Evolutionary conservation across 1,140 invertebrate genomes (phyloP), one percentile per base, ranked within the genome.

Genomic region (Brachionus plicatilis): DNA sequence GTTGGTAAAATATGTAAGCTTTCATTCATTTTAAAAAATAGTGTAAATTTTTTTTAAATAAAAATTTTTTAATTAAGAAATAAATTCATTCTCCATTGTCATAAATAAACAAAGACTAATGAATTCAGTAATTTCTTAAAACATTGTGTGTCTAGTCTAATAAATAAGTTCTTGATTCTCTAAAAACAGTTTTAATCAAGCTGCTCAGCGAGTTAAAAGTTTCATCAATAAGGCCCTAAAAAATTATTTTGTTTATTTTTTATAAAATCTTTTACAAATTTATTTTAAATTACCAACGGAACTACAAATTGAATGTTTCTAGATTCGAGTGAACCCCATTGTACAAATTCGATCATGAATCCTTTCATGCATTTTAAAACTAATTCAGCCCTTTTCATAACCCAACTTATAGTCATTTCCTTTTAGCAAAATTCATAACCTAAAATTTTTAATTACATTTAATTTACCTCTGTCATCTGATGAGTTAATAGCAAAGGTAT

Each of bases 351-450:
- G 88, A 99, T 97, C 95, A 99, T 96, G 89, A 98, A 99, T 0
- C 97, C 97, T 92, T 99, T 99, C 20, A 98, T 94, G 91, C 97
- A 99, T 90, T 99, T 99, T 87, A 97, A 96, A 84, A 99, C 94
- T 84, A 99, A 90, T 90, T 99, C 97, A 0, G 96, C 96, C 86
- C 97, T 90, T 88, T 95, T 94, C 86, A 95, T 92, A 89, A 96
- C 98, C 96, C 96, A 99, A 20, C 93, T 93, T 50, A 96, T 94
- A 3, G 96, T 98, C 95, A 98, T 98, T 87, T 96, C 95, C 68
- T 72, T 43, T 17, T 37, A 8, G 43, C 12, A 72, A 9, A 17
- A 8, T 37, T 43, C 4, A 72, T 24, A 43, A 47, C 33, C 33
- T 17, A 0, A 7, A 72, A 9, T 60, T 8, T 43, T 43, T 24